These are phyloP conservation scores for Drosophila sordidapex DNA, from an alignment of 2,888 invertebrate genomes.

Conservation along the genomic window DNA sequence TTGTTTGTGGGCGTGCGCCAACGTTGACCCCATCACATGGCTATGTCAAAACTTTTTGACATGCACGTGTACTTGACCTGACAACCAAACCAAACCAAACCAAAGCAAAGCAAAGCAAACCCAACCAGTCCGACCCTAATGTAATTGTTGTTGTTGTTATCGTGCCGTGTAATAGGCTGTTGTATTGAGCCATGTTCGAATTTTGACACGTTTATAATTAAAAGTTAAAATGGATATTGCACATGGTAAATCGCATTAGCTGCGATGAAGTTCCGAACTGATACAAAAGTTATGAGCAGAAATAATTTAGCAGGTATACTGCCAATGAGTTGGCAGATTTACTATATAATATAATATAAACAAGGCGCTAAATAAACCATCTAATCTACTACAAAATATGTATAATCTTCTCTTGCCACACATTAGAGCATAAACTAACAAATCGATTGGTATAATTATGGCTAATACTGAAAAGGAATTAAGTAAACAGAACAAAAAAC, in stretches of 20 bases:
- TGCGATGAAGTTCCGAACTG: not conserved
- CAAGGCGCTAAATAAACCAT: not conserved
- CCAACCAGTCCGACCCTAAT: not conserved
- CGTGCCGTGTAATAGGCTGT: not conserved
- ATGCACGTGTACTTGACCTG: constrained; percentile 71
- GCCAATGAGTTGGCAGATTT: not conserved
- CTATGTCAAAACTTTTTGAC: constrained; percentile 71
- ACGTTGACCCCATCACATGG: constrained; percentile 52
- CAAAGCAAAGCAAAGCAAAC: not conserved
- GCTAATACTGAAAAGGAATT: constrained; percentile 8
- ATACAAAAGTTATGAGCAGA: constrained; percentile 1
- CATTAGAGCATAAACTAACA: constrained; percentile 9
- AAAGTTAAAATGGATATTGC: constrained; percentile 22
- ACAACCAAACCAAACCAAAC: constrained; percentile 31
- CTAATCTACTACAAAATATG: not conserved
- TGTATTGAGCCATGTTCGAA: constrained; percentile 27
- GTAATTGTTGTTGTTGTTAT: constrained; percentile 28
- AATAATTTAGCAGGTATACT: not conserved
- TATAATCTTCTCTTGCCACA: not conserved
- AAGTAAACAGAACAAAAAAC: constrained; percentile 31
- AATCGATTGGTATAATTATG: constrained; percentile 27
- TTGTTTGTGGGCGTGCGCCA: constrained; percentile 2
- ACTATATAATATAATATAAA: not conserved
- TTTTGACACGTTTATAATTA: constrained; percentile 58
- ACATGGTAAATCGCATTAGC: constrained; percentile 2